These are phyloP conservation scores for Chrysocyon brachyurus DNA, from an alignment of 2,797 vertebrate genomes.

Conservation along the genomic window DNA sequence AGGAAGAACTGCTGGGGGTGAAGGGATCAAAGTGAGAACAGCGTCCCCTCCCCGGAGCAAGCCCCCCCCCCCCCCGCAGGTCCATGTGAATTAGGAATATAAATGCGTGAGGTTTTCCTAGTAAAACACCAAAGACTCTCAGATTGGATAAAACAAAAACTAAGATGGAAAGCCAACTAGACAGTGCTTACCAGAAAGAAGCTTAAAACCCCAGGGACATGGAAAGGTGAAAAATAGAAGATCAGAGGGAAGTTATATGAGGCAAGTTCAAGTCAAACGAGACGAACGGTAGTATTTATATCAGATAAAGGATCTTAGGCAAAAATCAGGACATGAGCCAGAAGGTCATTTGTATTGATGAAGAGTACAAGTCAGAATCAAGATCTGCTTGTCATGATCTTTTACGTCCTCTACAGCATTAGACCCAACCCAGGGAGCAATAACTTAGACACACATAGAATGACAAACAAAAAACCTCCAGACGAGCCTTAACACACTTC, in stretches of 20 bases:
- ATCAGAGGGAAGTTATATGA: background rate
- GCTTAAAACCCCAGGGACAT: background rate
- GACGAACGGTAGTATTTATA: background rate
- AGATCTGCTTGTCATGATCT: background rate
- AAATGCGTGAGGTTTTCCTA: background rate
- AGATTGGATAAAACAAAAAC: background rate
- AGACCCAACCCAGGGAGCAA: too few relatives aligned
- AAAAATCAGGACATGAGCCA: background rate
- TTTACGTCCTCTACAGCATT: background rate
- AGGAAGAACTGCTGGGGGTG: background rate
- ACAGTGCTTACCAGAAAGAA: background rate
- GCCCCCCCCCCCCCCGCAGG: rapidly evolving
- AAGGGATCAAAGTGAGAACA: rapidly evolving
- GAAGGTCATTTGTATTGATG: background rate
- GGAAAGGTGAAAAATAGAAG: background rate
- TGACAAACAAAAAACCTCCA: background rate
- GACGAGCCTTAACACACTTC: background rate
- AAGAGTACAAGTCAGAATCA: background rate
- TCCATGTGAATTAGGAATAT: background rate
- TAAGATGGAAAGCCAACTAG: background rate
- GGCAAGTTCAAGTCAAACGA: background rate
- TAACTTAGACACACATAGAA: background rate
- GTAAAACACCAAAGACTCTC: background rate
- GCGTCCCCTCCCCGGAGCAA: rapidly evolving
- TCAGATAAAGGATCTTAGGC: background rate